Percentiles rank a stretch among this genome's conserved stretches.
These are phyloP conservation scores for Nomada goodeniana DNA, from an alignment of 2,888 invertebrate species.

Conservation along the genomic window DNA sequence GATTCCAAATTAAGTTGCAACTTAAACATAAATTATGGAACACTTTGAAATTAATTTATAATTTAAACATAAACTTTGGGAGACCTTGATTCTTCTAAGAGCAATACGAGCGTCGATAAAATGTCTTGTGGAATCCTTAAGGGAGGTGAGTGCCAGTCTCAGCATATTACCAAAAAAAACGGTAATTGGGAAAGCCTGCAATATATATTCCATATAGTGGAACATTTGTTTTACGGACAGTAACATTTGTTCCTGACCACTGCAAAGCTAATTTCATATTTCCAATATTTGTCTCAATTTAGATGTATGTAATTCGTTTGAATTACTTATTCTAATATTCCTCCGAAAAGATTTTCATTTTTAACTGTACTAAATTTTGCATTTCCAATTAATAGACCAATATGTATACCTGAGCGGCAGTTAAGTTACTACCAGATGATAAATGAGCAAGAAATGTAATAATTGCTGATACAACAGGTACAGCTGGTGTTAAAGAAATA, in stretches of 20 bases:
- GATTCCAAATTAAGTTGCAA: slow-evolving; percentile 34
- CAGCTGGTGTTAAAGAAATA: slow-evolving; percentile 86
- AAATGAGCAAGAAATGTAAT: slow-evolving; percentile 87
- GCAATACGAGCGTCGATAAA: slow-evolving; percentile 79
- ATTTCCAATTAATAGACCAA: not conserved
- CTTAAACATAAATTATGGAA: slow-evolving; percentile 31
- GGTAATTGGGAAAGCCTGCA: slow-evolving; percentile 80
- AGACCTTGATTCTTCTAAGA: slow-evolving; percentile 82
- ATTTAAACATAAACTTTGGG: slow-evolving; percentile 46
- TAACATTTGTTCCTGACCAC: not conserved
- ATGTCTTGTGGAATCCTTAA: slow-evolving; percentile 76
- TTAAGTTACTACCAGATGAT: slow-evolving; percentile 86
- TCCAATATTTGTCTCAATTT: not conserved
- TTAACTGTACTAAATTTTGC: not conserved
- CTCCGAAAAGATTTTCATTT: slow-evolving; percentile 20
- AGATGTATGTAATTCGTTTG: not conserved
- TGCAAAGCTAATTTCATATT: not conserved
- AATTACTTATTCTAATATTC: slow-evolving; percentile 61
- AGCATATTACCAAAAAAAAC: slow-evolving; percentile 77
- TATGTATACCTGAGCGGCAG: slow-evolving; percentile 86
- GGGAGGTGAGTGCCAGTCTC: slow-evolving; percentile 74
- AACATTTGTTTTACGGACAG: slow-evolving; percentile 24
- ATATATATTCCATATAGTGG: slow-evolving; percentile 61
- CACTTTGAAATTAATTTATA: slow-evolving; percentile 74
- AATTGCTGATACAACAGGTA: slow-evolving; percentile 87